Base-by-base conservation (phyloP, 2,797 vertebrate genomes). In the Holocentrus rufus region DNA sequence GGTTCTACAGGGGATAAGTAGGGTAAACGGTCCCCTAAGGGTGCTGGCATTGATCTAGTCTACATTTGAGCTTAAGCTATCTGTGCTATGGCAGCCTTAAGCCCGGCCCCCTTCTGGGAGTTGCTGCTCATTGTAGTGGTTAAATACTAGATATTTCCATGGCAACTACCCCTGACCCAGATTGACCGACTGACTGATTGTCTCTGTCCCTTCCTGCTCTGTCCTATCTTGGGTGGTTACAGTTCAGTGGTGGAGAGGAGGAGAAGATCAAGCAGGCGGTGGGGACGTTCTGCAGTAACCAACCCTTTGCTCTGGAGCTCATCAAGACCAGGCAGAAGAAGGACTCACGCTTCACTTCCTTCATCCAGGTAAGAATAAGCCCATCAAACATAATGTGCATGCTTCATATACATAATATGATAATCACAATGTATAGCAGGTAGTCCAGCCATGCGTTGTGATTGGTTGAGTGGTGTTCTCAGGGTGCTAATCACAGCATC, bases 321-420 rank as follows among this genome's bases (percentile, higher is more conserved):
- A 98, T 99, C 90, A 99, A 99, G 84, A 97, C 94, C 68, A 95
- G 95, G 69, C 97, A 99, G 92, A 99, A 98, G 91, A 99, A 99
- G 84, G 98, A 99, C 85, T 95, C 96, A 0, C 93, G 96, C 50
- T 99, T 99, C 83, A 94, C 94, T 49, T 95, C 95, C 7, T 98
- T 98, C 34, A 96, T 99, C 79, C 97, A 97, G 95, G 98, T 98
- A 82, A 36, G 8, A 49, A 44, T 17, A 2, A 1, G 20, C 25
- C 31, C 61, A 13, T 84, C 61, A 17, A 11, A 10, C 56, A 1
- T 57, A 50, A 31, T 13, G 10, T n/a, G 4, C 23, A 11, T 5
- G 15, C 53, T 27, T 2, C 23, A 18, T 30, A 56, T 4, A 56
- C 30, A 8, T 17, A 56, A 14, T 27, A 8, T 55, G 53, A 55